Conservation (phyloP, 2,888 invertebrate species). For the Eupsilia transversa region DNA sequence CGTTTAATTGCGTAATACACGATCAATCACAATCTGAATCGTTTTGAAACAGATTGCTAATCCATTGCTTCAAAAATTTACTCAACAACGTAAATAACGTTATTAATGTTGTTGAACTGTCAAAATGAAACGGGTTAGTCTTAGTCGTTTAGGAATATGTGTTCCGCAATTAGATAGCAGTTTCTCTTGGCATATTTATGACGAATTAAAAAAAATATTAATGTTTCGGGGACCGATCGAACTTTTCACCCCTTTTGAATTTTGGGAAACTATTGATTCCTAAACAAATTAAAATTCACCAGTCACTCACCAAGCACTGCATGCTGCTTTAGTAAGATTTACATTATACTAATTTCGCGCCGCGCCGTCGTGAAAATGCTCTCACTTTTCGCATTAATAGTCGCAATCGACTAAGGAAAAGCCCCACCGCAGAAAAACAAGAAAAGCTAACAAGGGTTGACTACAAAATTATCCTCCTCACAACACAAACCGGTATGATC, state of each 20-base stretch:
- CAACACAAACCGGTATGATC: slow-evolving; percentile 4
- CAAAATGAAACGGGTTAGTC: too few species aligned
- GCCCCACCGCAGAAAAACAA: not conserved
- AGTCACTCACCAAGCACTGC: not conserved
- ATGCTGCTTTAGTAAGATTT: too few species aligned
- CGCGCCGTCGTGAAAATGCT: not conserved
- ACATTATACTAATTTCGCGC: not conserved
- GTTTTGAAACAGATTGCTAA: too few species aligned
- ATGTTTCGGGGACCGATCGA: not conserved
- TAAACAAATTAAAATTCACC: not conserved
- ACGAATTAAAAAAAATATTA: too few species aligned
- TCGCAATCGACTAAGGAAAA: not conserved
- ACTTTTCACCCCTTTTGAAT: not conserved
- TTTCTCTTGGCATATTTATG: too few species aligned
- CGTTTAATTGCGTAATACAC: too few species aligned
- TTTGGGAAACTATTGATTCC: not conserved
- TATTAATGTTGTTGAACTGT: too few species aligned
- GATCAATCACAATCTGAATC: too few species aligned
- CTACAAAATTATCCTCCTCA: slow-evolving; percentile 16
- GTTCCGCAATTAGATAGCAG: too few species aligned
- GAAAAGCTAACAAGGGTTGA: slow-evolving; percentile 1
- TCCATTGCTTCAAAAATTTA: too few species aligned
- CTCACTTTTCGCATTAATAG: not conserved
- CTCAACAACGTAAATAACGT: too few species aligned
- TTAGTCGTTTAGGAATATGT: too few species aligned